Conservation (phyloP, 1,140 invertebrate genomes). For the Macrocentrus cingulum region DNA sequence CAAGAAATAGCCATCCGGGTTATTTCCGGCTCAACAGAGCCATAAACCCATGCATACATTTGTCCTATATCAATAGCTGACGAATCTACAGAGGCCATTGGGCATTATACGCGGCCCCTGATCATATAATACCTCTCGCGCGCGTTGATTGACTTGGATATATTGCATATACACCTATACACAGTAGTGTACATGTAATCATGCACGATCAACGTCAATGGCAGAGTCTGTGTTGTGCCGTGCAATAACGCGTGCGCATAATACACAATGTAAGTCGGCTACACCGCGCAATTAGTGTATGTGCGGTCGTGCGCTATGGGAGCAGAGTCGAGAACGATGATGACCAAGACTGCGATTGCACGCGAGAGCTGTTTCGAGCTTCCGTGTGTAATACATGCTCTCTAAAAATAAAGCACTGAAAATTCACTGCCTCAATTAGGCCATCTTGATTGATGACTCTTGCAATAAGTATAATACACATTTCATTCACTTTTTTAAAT, state of each 20-base stretch:
- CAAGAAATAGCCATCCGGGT: no score
- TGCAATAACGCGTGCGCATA: conserved; percentile 36
- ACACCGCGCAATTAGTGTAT: conserved; percentile 43
- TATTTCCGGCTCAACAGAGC: neutral
- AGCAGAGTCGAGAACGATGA: conserved; percentile 2
- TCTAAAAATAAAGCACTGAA: no score
- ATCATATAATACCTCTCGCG: no score
- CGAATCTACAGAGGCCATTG: no score
- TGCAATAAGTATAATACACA: no score
- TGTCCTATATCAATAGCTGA: no score
- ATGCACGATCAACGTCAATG: conserved; percentile 15
- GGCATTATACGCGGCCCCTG: no score
- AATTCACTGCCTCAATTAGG: no score
- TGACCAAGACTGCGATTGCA: conserved; percentile 3
- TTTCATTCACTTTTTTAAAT: no score
- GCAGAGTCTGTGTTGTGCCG: neutral
- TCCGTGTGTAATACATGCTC: no score
- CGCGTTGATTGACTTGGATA: neutral
- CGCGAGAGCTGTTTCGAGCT: conserved; percentile 1
- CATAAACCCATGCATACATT: neutral
- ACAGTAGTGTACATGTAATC: neutral
- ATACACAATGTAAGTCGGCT: conserved; percentile 41
- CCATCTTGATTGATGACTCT: no score
- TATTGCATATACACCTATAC: neutral
- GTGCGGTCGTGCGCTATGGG: conserved; percentile 32